Evolutionary conservation across 2,113 vertebrate species (phyloP), one percentile per base, ranked within the genome.

Genomic region (Lycaon pictus): DNA sequence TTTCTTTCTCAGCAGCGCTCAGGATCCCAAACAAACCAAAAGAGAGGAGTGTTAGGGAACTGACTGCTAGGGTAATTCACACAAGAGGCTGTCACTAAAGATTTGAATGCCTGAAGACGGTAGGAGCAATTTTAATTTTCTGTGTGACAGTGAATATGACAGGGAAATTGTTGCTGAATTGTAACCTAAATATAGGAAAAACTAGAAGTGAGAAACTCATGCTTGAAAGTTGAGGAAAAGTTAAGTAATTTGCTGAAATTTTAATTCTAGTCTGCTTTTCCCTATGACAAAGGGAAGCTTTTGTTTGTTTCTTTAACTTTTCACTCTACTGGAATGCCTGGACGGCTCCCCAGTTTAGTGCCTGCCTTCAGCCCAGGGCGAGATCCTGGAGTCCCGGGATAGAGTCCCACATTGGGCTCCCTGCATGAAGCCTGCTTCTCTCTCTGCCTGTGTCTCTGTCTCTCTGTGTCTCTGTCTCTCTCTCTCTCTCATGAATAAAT

Each of bases 71-170:
- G 5, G 27, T 87, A 71, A 92, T 97, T 93, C 90, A 92, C 35
- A 48, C 15, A 88, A 82, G 11, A 76, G 71, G 81, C 63, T 96
- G 67, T 97, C 91, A 89, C 62, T 80, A 84, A 97, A 3, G 20
- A 95, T 95, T 37, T 91, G n/a, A 95, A 72, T 1, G 1, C 5
- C 23, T 88, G 71, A 93, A 76, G 25, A 95, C 93, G 67, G 19
- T 71, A 89, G 29, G 53, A 96, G 12, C 29, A 95, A 83, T 91
- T 97, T 90, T 90, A 94, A 97, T 95, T 96, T 95, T 92, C 63
- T 48, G 3, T 55, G 67, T 92, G 82, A 89, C 72, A 90, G 72
- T 51, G n/a, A 67, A 79, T 95, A 37, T 95, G 88, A 94, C 51
- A 97, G 7, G 13, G 23, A 95, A 93, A 87, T 83, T 89, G 56